phyloP scores from a whole-genome alignment of 2,797 vertebrate species.

The Sebastes reedi region DNA sequence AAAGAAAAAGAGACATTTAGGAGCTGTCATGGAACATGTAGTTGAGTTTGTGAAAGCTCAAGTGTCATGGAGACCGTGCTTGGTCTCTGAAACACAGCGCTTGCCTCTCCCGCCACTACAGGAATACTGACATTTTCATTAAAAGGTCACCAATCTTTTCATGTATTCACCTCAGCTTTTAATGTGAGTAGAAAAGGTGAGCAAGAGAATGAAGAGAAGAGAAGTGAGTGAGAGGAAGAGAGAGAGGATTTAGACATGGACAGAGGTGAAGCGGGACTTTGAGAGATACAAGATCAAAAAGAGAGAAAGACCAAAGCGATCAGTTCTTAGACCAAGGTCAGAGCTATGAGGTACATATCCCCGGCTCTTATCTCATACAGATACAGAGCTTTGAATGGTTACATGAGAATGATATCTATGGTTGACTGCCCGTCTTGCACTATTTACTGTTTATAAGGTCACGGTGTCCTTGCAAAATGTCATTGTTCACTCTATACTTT shows the following conservation, averaged over 20 bases:
- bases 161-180: conserved; percentile 86
- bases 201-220: conserved; percentile 82
- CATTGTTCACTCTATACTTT: conserved; percentile 14
- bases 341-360: conserved; percentile 51
- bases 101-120: conserved; percentile 64
- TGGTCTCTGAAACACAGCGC: conserved; percentile 55
- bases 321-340: conserved; percentile 67
- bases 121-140: conserved; percentile 85
- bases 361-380: conserved; percentile 61
- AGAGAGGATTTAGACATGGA: conserved; percentile 58
- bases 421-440: conserved; percentile 14
- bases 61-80: conserved; percentile 63
- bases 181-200: conserved; percentile 87
- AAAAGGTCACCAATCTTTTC: conserved; percentile 86
- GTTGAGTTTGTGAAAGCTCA: conserved; percentile 64
- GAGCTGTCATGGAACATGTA: conserved; percentile 60
- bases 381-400: conserved; percentile 54
- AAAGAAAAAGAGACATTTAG: conserved; percentile 65
- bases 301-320: conserved; percentile 74
- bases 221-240: conserved; percentile 70
- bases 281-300: conserved; percentile 78
- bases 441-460: conserved; percentile 6
- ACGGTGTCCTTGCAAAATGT: conserved; percentile 35
- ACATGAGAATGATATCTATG: conserved; percentile 33
- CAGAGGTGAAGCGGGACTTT: conserved; percentile 52